Base-by-base conservation (phyloP, 2,797 vertebrate species). In the Ataeniobius toweri region DNA sequence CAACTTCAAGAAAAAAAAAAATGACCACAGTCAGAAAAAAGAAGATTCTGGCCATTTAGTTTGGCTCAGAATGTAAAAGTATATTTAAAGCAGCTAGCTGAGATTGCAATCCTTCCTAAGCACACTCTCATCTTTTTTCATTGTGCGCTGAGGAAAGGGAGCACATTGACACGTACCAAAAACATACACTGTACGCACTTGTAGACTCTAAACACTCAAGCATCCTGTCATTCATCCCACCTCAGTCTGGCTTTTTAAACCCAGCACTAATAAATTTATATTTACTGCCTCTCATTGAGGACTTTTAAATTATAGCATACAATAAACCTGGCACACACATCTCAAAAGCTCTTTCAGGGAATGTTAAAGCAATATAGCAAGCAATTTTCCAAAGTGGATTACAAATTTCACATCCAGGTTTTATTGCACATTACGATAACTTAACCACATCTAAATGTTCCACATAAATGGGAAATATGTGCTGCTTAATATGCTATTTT, bases 251-350 rank as follows among this genome's bases (percentile, higher is more conserved):
- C 92, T 89, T 91, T 94, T 95, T 92, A 94, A 94, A 94, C 88
- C 90, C 91, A 89, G 89, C 89, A 90, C 93, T 94, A 95, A 95
- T 95, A 95, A 94, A 95, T 95, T 91, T 93, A 93, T 95, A 95
- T 96, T 96, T 96, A 95, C 92, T 90, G 94, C 95, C 96, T 95
- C 41, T 95, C 96, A 96, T 96, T 96, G 96, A 96, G 96, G 96
- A 96, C 96, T 96, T 96, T 96, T 97, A 97, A 97, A 96, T 96
- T 95, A 97, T 96, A 95, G 95, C 94, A 85, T 89, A 95, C 93
- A 95, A 95, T 95, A 96, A 95, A 96, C 90, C 94, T 95, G 94
- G 94, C 94, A 95, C 92, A 88, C 90, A 86, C 90, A 86, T 95
- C 94, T 95, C 92, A 90, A 94, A 93, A 94, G 94, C 94, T 94